A percentile compares a stretch with the other conserved stretches of the same genome.
Evolutionary conservation across 2,888 invertebrate genomes (phyloP).

Genomic region (Dicyrtoma fusca): DNA sequence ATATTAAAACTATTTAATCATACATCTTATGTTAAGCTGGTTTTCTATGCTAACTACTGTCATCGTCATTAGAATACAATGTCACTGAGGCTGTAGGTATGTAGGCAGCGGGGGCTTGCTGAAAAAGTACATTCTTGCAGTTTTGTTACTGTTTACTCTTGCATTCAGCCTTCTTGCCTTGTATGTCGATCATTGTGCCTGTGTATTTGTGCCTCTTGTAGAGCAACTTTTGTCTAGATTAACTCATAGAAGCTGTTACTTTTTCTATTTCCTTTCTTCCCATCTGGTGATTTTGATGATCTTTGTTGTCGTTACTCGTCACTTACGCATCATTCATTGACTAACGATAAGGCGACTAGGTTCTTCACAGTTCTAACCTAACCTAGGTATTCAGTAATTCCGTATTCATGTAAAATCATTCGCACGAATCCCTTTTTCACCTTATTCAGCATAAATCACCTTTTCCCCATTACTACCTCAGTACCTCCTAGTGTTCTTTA

Average conservation of each 20-base stretch:
- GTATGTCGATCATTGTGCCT: background rate
- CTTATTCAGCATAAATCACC: no score
- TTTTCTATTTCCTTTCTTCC: slow-evolving; percentile 10
- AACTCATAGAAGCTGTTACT: slow-evolving; percentile 7
- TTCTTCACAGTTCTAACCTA: slow-evolving; percentile 2
- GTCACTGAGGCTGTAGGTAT: slow-evolving; percentile 19
- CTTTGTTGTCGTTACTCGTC: background rate
- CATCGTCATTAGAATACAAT: slow-evolving; percentile 2
- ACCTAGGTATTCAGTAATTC: no score
- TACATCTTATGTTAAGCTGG: background rate
- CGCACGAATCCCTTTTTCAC: no score
- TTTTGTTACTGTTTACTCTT: slow-evolving; percentile 5
- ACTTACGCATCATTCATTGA: no score
- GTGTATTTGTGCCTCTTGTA: background rate
- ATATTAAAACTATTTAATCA: slow-evolving; percentile 7
- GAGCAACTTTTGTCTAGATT: background rate
- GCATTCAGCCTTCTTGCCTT: slow-evolving; percentile 9
- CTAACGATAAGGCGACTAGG: no score
- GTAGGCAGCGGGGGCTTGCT: background rate
- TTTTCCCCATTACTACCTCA: no score
- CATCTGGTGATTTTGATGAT: slow-evolving; percentile 11
- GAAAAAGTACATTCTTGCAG: background rate
- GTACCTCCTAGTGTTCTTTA: background rate
- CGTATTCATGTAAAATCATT: no score
- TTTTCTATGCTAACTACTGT: background rate